Evolutionary conservation across 1,140 invertebrate species (phyloP).

Genomic region (Helicoverpa zea): DNA sequence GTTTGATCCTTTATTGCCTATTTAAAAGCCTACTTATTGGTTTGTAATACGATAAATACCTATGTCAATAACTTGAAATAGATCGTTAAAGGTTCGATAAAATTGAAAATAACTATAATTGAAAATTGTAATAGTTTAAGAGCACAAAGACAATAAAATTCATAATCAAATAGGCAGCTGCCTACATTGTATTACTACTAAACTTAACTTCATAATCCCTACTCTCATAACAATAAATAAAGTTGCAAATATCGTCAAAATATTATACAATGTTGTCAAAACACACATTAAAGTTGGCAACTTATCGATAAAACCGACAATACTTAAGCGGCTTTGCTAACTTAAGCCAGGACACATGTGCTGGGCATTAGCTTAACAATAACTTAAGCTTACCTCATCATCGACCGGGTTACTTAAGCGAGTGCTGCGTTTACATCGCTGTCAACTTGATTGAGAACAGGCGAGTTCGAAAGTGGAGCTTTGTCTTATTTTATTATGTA

Average conservation of each 20-base stretch:
- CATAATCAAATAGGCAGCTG: neutral
- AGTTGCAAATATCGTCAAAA: slow-evolving; percentile 10
- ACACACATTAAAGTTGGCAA: slow-evolving; percentile 36
- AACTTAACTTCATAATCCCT: neutral
- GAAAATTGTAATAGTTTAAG: neutral
- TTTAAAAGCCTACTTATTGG: no score
- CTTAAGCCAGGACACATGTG: slow-evolving; percentile 41
- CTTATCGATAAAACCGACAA: slow-evolving; percentile 31
- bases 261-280: slow-evolving; percentile 19
- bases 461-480: neutral
- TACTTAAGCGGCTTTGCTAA: slow-evolving; percentile 45
- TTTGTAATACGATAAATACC: no score
- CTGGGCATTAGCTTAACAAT: slow-evolving; percentile 60
- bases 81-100: no score
- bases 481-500: no score
- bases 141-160: neutral
- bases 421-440: slow-evolving; percentile 50
- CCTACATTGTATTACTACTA: neutral
- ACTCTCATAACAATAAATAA: neutral
- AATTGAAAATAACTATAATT: no score
- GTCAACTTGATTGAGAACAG: neutral
- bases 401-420: slow-evolving; percentile 48
- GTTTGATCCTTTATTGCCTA: no score
- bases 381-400: slow-evolving; percentile 59
- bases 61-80: no score